Base-by-base conservation (phyloP, 2,797 vertebrate genomes). In the Microctenopoma steveboyesi region DNA sequence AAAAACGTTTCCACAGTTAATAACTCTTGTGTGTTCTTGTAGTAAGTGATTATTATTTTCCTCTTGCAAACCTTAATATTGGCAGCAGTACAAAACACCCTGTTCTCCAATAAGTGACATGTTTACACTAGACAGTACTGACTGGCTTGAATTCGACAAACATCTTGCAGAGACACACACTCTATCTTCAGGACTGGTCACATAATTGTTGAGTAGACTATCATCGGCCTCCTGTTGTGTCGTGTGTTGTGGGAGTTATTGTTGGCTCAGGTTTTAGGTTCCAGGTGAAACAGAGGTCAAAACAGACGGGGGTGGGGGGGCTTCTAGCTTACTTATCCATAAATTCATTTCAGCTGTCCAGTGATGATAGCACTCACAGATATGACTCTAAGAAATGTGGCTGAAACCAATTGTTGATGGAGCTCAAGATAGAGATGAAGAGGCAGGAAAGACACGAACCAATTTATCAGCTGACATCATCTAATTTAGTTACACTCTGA, bases 71-170 rank as follows among this genome's bases (percentile, higher is more conserved):
- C 42, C 28, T 79, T 86, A 79, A 49, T 18, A 27, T 61, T 81
- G 69, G 62, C 76, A 49, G 64, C 7, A 3, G 12, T 35, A 56
- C 78, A 83, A 47, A 65, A 56, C 64, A 30, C 50, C 28, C 68
- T 30, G 15, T 30, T 30, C 25, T 46, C n/a, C 28, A 4, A 33
- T 35, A 46, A 63, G 51, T 55, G 61, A 56, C 53, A 25, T 42
- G 49, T 74, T 66, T 67, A 53, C 66, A 51, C 12, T 47, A 22
- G 22, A 22, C 22, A 76, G 54, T 0, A 45, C 16, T 64, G 69
- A 11, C 39, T 35, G 69, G 40, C 49, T 40, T 22, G 22, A 22
- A 22, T 22, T 22, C 22, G 22, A 22, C 22, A 22, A 22, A 22
- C 22, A 22, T 22, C 22, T 22, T 22, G 22, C 14, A 33, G 15